Conservation (phyloP, 2,113 vertebrate species). For the Probosciger aterrimus region DNA sequence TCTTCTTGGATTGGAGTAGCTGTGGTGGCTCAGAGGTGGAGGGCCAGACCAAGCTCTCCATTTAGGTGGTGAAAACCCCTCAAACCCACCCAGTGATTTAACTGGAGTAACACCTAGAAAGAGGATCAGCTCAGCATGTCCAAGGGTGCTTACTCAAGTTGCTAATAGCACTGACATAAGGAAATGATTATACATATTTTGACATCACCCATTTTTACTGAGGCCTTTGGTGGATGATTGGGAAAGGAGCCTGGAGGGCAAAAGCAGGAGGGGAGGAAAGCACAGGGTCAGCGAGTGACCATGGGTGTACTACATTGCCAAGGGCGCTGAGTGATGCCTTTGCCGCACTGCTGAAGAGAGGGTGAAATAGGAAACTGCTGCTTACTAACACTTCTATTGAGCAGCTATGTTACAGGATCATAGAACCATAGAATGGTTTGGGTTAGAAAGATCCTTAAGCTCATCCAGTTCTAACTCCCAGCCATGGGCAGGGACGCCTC, state of each 20-base stretch:
- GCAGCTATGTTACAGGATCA: not conserved
- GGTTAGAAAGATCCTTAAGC: not conserved
- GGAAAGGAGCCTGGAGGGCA: not conserved
- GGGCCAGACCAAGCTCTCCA: not conserved
- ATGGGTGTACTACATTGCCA: not conserved
- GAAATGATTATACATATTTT: not conserved
- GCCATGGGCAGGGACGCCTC: not conserved
- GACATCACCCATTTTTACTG: not conserved
- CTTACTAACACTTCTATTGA: not conserved
- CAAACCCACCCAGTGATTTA: not conserved
- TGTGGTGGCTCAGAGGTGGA: not conserved
- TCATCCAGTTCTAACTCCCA: not conserved
- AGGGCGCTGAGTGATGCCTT: fast-evolving
- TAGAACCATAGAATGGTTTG: not conserved
- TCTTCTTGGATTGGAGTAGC: not conserved
- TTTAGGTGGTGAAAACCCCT: not conserved
- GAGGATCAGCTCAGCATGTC: not conserved
- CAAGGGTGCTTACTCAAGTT: not conserved
- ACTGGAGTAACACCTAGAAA: not conserved
- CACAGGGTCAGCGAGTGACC: not conserved
- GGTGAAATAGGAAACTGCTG: not conserved
- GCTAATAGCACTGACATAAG: not conserved
- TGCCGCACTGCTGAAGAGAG: not conserved
- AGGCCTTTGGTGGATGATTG: not conserved
- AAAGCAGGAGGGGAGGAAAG: not conserved